Percentiles rank a stretch among this genome's conserved stretches.
These are phyloP conservation scores for Lagorchestes hirsutus DNA, from an alignment of 2,797 vertebrate genomes.

Conservation along the genomic window DNA sequence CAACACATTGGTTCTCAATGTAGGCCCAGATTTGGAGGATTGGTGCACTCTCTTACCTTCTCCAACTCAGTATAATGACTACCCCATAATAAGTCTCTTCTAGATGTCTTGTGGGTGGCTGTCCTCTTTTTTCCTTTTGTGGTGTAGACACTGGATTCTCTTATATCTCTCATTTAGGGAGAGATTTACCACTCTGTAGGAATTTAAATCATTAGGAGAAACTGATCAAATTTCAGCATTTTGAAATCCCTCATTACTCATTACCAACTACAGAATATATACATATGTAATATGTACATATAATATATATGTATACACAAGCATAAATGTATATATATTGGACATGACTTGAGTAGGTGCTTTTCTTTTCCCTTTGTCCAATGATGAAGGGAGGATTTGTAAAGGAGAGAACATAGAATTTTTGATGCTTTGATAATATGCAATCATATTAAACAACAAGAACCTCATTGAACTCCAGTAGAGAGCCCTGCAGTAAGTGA, in stretches of 20 bases:
- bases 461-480: neutral
- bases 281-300: too few species aligned
- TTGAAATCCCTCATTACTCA: neutral
- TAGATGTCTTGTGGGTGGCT: neutral
- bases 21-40: neutral
- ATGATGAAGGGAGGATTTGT: neutral
- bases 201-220: neutral
- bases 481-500: neutral
- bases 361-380: too few species aligned
- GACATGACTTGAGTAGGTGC: neutral
- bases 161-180: neutral
- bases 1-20: neutral
- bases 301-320: too few species aligned
- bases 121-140: neutral
- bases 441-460: neutral
- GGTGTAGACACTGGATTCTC: neutral
- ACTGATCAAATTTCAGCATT: neutral
- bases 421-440: neutral
- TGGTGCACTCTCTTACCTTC: neutral
- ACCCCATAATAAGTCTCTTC: neutral
- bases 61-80: neutral
- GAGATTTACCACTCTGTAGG: neutral
- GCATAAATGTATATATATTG: too few species aligned
- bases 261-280: neutral
- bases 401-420: neutral